Evolutionary conservation across 2,797 vertebrate genomes (phyloP).

Genomic region (Oryzias dopingdopingensis): DNA sequence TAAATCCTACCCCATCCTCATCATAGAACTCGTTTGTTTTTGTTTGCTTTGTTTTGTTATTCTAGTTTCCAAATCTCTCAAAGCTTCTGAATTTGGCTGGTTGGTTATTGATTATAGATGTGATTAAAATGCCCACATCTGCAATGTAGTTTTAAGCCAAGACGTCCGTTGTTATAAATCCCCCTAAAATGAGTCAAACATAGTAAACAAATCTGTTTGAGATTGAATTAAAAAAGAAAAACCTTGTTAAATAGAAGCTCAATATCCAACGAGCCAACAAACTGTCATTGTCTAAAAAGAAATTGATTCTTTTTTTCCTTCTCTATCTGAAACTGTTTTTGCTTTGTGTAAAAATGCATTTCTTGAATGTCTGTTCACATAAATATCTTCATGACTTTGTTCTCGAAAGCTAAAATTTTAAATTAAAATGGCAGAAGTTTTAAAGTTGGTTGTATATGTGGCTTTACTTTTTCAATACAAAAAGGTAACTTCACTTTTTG

Average conservation of each 20-base stretch:
- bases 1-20: slow-evolving; percentile 26
- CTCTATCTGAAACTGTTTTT: slow-evolving; percentile 1
- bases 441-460: slow-evolving; percentile 15
- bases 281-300: slow-evolving; percentile 26
- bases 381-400: slow-evolving; percentile 6
- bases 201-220: slow-evolving; percentile 12
- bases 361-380: slow-evolving; percentile 34
- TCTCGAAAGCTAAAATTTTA: slow-evolving; percentile 28
- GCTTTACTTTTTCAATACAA: slow-evolving; percentile 1
- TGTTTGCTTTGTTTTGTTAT: slow-evolving; percentile 5
- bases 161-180: slow-evolving; percentile 29
- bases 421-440: slow-evolving; percentile 23
- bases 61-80: slow-evolving; percentile 29
- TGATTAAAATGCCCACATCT: slow-evolving; percentile 41
- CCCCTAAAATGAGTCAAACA: slow-evolving; percentile 18
- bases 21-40: slow-evolving; percentile 15
- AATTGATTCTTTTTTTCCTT: neutral
- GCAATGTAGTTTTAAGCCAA: slow-evolving; percentile 42
- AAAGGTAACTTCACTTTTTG: no score
- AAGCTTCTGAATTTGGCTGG: slow-evolving; percentile 20
- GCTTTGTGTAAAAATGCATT: slow-evolving; percentile 12
- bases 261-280: slow-evolving; percentile 37
- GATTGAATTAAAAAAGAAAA: slow-evolving; percentile 20
- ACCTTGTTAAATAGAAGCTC: slow-evolving; percentile 43
- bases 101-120: slow-evolving; percentile 46